A percentile compares a stretch with the other conserved stretches of the same genome.
These are phyloP conservation scores for Amyelois transitella DNA, from an alignment of 1,140 invertebrate genomes.

Conservation along the genomic window DNA sequence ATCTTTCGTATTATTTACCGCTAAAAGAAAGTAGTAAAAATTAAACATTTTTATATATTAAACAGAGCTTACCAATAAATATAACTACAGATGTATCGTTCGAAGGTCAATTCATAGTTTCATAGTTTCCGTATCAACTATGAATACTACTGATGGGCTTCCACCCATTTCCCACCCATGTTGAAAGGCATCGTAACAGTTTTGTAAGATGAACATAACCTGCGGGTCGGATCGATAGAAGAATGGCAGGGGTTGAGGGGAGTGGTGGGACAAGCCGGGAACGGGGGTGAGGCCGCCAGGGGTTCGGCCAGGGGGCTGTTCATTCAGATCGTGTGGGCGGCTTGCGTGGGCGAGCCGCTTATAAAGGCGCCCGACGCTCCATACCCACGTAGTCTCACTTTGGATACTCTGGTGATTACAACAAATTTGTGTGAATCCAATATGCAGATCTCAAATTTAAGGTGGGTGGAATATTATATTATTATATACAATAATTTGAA, in stretches of 20 bases:
- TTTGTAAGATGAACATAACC: conserved; percentile 65
- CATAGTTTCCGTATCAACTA: too few species aligned
- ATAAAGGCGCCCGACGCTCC: conserved; percentile 71
- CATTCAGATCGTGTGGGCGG: conserved; percentile 79
- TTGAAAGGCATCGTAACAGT: conserved; percentile 14
- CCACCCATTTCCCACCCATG: too few species aligned
- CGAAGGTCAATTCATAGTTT: too few species aligned
- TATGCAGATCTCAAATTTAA: conserved; percentile 34
- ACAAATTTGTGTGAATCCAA: too few species aligned
- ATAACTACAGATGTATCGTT: too few species aligned
- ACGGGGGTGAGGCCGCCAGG: conserved; percentile 12
- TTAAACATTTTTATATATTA: too few species aligned
- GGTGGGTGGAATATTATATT: conserved; percentile 31
- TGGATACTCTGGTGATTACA: conserved; percentile 37
- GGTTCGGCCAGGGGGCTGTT: conserved; percentile 44
- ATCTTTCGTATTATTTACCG: too few species aligned
- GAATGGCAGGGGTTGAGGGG: conserved; percentile 29
- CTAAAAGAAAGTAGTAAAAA: too few species aligned
- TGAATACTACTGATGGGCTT: too few species aligned
- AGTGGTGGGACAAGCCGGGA: conserved; percentile 10
- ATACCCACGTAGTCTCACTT: conserved; percentile 48
- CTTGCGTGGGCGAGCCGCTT: conserved; percentile 67
- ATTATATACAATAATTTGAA: conserved; percentile 26
- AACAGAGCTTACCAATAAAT: too few species aligned
- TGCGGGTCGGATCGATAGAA: conserved; percentile 63